Evolutionary conservation across 2,113 vertebrate species (phyloP).

Genomic region (Caranx ignobilis): DNA sequence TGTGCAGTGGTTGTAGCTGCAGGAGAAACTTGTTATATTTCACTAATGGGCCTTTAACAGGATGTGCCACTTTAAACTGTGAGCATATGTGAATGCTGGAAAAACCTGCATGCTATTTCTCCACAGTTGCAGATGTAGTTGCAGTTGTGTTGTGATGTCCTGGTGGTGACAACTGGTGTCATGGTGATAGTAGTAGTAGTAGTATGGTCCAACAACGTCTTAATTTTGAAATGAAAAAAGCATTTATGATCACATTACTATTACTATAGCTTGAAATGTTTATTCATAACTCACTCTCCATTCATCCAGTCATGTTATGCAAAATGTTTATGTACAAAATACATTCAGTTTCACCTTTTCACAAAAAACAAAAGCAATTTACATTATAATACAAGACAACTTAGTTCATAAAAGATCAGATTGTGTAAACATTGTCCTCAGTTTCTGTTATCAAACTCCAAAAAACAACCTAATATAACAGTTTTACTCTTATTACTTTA

Average conservation of each 20-base stretch:
- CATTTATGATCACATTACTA: not conserved
- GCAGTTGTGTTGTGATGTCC: too few species aligned
- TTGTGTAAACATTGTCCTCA: slow-evolving; percentile 84
- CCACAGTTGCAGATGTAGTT: not conserved
- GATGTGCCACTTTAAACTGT: slow-evolving; percentile 24
- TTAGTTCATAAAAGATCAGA: slow-evolving; percentile 71
- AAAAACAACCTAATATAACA: slow-evolving; percentile 47
- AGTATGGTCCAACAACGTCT: not conserved
- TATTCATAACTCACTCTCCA: slow-evolving; percentile 68
- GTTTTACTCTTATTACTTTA: slow-evolving; percentile 32
- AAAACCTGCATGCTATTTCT: not conserved
- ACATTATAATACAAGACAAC: slow-evolving; percentile 82
- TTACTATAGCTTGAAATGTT: slow-evolving; percentile 50
- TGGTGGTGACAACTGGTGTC: too few species aligned
- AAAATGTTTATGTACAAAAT: slow-evolving; percentile 84
- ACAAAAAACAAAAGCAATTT: slow-evolving; percentile 70
- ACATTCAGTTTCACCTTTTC: slow-evolving; percentile 79
- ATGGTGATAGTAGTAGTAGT: too few species aligned
- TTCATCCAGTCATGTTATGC: slow-evolving; percentile 56
- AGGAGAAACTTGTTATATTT: slow-evolving; percentile 31
- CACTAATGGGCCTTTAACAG: slow-evolving; percentile 10
- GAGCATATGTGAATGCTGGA: slow-evolving; percentile 27
- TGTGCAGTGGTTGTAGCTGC: slow-evolving; percentile 25
- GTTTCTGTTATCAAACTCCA: slow-evolving; percentile 59
- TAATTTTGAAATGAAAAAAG: not conserved